phyloP scores from a whole-genome alignment of 2,113 vertebrate species.

The Nematolebias whitei region DNA sequence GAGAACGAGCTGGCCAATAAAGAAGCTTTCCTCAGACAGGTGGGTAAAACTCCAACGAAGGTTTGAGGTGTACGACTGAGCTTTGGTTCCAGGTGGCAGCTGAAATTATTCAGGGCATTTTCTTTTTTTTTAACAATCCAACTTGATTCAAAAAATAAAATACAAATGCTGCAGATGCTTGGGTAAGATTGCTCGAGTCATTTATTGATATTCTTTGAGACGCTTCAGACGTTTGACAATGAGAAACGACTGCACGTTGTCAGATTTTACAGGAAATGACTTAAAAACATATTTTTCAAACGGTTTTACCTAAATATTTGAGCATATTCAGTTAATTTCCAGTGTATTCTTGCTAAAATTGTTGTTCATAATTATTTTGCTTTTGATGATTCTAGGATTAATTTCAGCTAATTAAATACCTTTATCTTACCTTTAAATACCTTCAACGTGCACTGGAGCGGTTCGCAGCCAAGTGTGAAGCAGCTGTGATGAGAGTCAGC shows the following conservation, averaged over 20 bases:
- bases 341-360: no score
- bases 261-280: conserved; percentile 1
- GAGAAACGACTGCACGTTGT: conserved; percentile 38
- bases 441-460: no score
- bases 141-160: not conserved
- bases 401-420: no score
- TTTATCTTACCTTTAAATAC: no score
- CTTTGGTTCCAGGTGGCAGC: not conserved
- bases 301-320: no score
- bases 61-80: not conserved
- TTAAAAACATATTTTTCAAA: no score
- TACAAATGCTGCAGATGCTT: conserved; percentile 13
- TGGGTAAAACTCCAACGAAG: conserved; percentile 52
- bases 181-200: not conserved
- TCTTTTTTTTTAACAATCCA: not conserved
- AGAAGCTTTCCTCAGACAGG: conserved; percentile 97
- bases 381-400: no score
- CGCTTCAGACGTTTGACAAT: conserved; percentile 9
- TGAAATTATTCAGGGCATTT: not conserved
- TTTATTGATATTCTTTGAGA: not conserved
- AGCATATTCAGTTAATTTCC: no score
- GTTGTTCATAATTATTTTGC: no score
- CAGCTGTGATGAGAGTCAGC: no score
- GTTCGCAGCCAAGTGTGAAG: no score
- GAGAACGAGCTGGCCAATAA: conserved; percentile 98